A percentile compares a stretch with the other conserved stretches of the same genome.
Evolutionary conservation across 2,797 vertebrate genomes (phyloP).

Genomic region (Allobates femoralis): DNA sequence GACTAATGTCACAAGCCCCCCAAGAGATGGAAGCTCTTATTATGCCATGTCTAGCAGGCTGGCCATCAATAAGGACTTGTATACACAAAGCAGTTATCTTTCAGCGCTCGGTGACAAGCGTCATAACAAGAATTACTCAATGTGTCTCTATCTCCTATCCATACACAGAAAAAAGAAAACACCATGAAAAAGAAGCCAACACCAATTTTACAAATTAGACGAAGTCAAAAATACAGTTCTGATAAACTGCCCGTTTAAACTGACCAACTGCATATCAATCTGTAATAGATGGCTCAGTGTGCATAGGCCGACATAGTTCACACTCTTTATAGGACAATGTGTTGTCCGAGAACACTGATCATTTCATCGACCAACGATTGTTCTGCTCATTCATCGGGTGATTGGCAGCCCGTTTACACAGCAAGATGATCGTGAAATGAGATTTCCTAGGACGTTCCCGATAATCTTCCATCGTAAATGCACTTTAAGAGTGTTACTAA

Average conservation of each 20-base stretch:
- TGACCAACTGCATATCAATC: no score
- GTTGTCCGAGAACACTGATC: no score
- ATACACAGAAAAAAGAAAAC: neutral
- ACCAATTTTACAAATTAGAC: neutral
- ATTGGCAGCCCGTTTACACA: no score
- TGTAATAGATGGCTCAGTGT: no score
- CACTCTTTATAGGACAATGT: no score
- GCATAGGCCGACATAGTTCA: no score
- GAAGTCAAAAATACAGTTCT: neutral
- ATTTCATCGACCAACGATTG: no score
- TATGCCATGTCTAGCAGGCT: neutral
- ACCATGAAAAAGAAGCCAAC: neutral
- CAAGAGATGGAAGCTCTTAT: conserved; percentile 7
- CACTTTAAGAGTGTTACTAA: neutral
- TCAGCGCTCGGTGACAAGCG: neutral
- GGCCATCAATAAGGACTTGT: neutral
- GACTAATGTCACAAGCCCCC: conserved; percentile 23
- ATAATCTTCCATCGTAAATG: no score
- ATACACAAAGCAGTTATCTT: neutral
- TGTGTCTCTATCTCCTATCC: neutral
- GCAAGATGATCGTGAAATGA: no score
- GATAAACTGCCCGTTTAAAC: no score
- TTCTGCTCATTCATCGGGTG: no score
- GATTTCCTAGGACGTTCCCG: no score
- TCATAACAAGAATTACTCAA: neutral